Base-by-base conservation (phyloP, 2,888 invertebrate genomes). In the Eupithecia exiguata region DNA sequence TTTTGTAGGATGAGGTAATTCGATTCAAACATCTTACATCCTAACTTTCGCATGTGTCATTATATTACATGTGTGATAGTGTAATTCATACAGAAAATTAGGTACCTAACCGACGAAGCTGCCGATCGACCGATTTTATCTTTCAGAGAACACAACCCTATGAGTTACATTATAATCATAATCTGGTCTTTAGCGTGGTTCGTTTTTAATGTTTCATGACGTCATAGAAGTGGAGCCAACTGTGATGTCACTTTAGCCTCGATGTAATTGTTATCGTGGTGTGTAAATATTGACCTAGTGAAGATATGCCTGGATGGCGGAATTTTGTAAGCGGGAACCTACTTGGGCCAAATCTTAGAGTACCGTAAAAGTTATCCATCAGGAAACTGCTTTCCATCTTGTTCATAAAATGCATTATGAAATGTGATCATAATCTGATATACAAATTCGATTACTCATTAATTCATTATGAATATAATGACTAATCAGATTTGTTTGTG, bases 231-330 rank as follows among this genome's bases (percentile, higher is more conserved):
- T 78, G 78, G 16, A 80, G 77, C 81, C 78, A 77, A 74, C 68
- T 74, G 72, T 72, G 71, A 66, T 84, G 84, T 82, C 83, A 82
- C 82, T 80, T 80, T 75, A 65, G 65, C 70, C 74, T 78, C 75
- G 46, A 74, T 72, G 73, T 81, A 74, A 69, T 72, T 74, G 71
- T 81, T 82, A 85, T 85, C 85, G 82, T 65, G 12, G 75, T 70
- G 53, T 77, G 76, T 80, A 78, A 85, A 85, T 81, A 80, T 83
- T 82, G 79, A 77, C 70, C 30, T n/a, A 74, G 76, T 76, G 72
- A 69, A 74, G 76, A 78, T 74, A 76, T 77, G 78, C 66, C 66
- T 66, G 66, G 66, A 66, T 66, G 3, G 40, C 38, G 25, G 40
- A 66, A 25, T 40, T 66, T 66, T 66, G 40, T 66, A 40, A 38